phyloP scores from a whole-genome alignment of 2,888 invertebrate species.

The Eledone cirrhosa region DNA sequence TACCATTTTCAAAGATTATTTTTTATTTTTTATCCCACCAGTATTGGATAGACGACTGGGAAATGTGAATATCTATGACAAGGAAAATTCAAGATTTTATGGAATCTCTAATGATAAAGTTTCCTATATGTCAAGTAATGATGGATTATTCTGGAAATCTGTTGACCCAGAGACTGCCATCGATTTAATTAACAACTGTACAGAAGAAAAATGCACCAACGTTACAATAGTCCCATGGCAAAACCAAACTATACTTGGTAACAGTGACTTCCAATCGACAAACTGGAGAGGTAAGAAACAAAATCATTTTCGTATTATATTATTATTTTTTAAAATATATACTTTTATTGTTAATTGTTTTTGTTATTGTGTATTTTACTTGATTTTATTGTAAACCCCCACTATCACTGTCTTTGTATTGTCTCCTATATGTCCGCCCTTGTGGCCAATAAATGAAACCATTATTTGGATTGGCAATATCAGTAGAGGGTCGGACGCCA shows the following conservation, averaged over 20 bases:
- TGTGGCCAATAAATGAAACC: too few species aligned
- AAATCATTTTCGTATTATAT: too few species aligned
- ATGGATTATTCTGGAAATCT: not conserved
- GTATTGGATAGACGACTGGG: not conserved
- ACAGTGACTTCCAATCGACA: not conserved
- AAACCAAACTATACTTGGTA: not conserved
- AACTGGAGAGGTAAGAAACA: constrained; percentile 15
- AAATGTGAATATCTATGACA: constrained; percentile 13
- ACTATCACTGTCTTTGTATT: too few species aligned
- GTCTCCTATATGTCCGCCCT: too few species aligned
- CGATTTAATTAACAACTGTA: not conserved
- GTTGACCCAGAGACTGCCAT: not conserved
- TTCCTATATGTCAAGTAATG: not conserved
- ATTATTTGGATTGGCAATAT: too few species aligned
- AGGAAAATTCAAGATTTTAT: not conserved
- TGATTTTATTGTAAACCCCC: too few species aligned
- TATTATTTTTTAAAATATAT: too few species aligned
- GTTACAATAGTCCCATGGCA: not conserved
- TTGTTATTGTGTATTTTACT: too few species aligned
- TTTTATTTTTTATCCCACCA: not conserved
- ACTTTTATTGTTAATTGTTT: too few species aligned
- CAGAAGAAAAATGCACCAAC: not conserved
- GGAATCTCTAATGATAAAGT: not conserved
- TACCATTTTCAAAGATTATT: too few species aligned
- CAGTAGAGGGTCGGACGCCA: too few species aligned